Conservation (phyloP, 2,113 vertebrate genomes). For the Eptesicus fuscus region DNA sequence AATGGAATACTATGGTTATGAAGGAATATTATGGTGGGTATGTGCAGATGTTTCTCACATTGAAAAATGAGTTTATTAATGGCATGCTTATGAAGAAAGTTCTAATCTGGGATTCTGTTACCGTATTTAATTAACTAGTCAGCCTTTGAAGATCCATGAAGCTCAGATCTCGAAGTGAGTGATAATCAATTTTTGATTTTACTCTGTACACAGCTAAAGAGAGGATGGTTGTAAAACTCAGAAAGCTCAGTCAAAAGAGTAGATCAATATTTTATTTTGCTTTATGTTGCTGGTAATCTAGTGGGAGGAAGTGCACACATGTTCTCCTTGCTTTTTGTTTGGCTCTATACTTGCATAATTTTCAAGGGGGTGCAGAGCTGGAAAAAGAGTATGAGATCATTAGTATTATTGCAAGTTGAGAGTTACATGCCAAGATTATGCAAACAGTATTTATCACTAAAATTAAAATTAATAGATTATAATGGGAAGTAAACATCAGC, state of each 20-base stretch:
- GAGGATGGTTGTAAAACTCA: slow-evolving; percentile 56
- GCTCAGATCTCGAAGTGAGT: slow-evolving; percentile 58
- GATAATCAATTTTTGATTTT: slow-evolving; percentile 66
- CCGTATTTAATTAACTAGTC: slow-evolving; percentile 77
- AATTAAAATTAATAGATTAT: background rate
- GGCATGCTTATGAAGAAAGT: slow-evolving; percentile 43
- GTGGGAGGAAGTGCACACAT: background rate
- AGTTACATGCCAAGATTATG: background rate
- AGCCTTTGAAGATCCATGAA: slow-evolving; percentile 63
- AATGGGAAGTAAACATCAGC: background rate
- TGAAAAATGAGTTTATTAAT: slow-evolving; percentile 77
- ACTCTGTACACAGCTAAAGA: slow-evolving; percentile 51
- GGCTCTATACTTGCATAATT: background rate
- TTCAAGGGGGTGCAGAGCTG: background rate
- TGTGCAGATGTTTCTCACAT: background rate
- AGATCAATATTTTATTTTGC: slow-evolving; percentile 74
- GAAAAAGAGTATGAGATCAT: background rate
- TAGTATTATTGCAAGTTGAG: background rate
- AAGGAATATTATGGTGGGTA: background rate
- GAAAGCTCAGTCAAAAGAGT: slow-evolving; percentile 58
- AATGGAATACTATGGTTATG: background rate
- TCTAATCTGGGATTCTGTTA: slow-evolving; percentile 74
- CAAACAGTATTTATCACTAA: background rate
- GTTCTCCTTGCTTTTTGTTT: slow-evolving; percentile 35
- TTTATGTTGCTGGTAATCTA: slow-evolving; percentile 23